Conservation (phyloP, 2,888 invertebrate genomes). For the Ceraclea dissimilis region DNA sequence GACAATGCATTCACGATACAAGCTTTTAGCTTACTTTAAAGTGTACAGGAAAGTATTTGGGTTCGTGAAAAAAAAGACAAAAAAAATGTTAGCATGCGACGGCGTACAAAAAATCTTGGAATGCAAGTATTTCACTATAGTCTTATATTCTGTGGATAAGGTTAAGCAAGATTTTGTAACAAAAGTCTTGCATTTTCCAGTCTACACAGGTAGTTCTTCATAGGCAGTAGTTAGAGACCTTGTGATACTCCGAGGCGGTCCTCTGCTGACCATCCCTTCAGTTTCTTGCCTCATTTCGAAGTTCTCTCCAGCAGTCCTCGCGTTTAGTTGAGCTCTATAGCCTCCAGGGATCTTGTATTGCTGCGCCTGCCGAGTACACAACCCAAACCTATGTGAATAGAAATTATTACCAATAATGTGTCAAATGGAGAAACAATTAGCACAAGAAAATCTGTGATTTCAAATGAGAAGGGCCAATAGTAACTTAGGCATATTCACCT, state of each 20-base stretch:
- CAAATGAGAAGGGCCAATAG: neutral
- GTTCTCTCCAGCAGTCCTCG: neutral
- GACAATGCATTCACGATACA: too few species aligned
- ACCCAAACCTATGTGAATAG: constrained; percentile 41
- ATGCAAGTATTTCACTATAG: too few species aligned
- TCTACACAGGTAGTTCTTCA: constrained; percentile 18
- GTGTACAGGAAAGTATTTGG: too few species aligned
- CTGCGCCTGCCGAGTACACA: constrained; percentile 43
- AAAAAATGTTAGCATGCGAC: too few species aligned
- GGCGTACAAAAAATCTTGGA: too few species aligned
- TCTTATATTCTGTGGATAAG: too few species aligned
- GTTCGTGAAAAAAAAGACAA: too few species aligned
- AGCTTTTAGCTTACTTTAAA: too few species aligned
- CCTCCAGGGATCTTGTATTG: constrained; percentile 39
- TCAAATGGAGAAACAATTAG: neutral
- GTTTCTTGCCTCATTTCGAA: neutral
- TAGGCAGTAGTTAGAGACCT: constrained; percentile 22
- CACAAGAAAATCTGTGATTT: neutral
- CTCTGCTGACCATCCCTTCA: neutral
- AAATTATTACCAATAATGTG: neutral
- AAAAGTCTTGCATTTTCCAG: too few species aligned
- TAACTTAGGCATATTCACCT: constrained; percentile 39
- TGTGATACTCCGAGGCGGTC: constrained; percentile 7
- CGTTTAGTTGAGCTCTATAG: constrained; percentile 18
- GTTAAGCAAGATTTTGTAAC: too few species aligned